Percentiles rank a stretch among this genome's conserved stretches.
Conservation (phyloP, 2,797 vertebrate species). For the Sebastes minor region DNA sequence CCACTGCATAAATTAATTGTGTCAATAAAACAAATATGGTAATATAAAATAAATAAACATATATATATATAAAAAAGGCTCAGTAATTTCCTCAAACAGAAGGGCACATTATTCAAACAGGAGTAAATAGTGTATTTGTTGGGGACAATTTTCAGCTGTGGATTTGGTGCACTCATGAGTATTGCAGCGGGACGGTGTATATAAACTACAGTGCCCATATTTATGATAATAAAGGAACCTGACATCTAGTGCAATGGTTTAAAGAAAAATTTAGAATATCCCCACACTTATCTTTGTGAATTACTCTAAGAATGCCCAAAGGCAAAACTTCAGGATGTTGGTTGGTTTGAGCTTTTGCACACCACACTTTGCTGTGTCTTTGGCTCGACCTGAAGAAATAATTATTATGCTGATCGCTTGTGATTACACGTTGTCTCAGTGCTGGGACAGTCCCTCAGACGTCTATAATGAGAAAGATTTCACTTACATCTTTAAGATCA, state of each 20-base stretch:
- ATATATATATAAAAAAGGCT: background rate
- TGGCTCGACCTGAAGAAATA: background rate
- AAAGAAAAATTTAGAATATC: background rate
- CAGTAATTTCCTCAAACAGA: background rate
- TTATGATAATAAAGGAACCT: background rate
- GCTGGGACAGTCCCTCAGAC: background rate
- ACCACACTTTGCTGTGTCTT: background rate
- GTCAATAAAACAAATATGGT: too few relatives aligned
- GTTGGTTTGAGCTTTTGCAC: background rate
- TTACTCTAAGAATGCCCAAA: background rate
- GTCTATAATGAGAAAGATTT: slow-evolving; percentile 13
- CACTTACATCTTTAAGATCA: slow-evolving; percentile 97
- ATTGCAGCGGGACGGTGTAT: background rate
- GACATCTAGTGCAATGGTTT: background rate
- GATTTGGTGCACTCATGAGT: background rate
- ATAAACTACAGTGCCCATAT: background rate
- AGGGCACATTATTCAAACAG: background rate
- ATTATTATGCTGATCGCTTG: slow-evolving; percentile 11
- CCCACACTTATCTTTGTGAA: background rate
- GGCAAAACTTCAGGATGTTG: background rate
- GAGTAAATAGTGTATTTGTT: background rate
- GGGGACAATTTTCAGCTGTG: background rate
- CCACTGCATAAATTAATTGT: too few relatives aligned
- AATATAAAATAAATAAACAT: too few relatives aligned
- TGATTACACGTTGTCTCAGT: background rate